Base-by-base conservation (phyloP, 2,113 vertebrate genomes). In the Nymphicus hollandicus region DNA sequence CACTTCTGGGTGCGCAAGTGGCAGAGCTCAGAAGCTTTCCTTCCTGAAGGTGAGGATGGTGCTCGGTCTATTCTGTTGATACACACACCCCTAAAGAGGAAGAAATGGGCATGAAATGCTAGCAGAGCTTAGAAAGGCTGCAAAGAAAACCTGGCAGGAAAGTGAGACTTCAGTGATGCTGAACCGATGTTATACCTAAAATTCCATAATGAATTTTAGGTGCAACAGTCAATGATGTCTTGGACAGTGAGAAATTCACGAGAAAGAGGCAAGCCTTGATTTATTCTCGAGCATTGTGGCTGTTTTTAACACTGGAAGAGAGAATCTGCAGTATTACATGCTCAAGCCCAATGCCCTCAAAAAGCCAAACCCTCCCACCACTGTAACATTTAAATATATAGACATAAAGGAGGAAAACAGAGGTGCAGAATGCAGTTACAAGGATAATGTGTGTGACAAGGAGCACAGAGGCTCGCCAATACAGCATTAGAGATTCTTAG, bases 281-380 rank as follows among this genome's bases (percentile, higher is more conserved):
- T 49, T 28, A 18, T 2, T n/a, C 17, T 31, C 0, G 0, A 50
- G 35, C 33, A 1, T 4, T 12, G 50, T 27, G 58, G 29, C 85
- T 39, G 20, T 19, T 52, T 52, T 6, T 50, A 37, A 27, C 15
- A 1, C 43, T n/a, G 61, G 49, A 71, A 37, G 43, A 39, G 71
- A 43, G 39, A 17, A 35, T 7, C 44, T 13, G 37, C 33, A 33
- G 44, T 1, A 2, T 69, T 66, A 46, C 1, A 1, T 15, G 55
- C 61, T 64, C 23, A 22, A 56, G 55, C 17, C 81, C 65, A 43
- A 2, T 9, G 1, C 43, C 70, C 33, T 19, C 29, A 2, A 14
- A 15, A 74, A 10, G 28, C 33, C 66, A 33, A 77, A 35, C 8
- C n/a, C 44, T 3, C 4, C 16, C 17, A 10, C 49, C 33, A 9